A percentile compares a stretch with the other conserved stretches of the same genome.
These are phyloP conservation scores for Calosoma granatense DNA, from an alignment of 1,140 invertebrate species.

Conservation along the genomic window DNA sequence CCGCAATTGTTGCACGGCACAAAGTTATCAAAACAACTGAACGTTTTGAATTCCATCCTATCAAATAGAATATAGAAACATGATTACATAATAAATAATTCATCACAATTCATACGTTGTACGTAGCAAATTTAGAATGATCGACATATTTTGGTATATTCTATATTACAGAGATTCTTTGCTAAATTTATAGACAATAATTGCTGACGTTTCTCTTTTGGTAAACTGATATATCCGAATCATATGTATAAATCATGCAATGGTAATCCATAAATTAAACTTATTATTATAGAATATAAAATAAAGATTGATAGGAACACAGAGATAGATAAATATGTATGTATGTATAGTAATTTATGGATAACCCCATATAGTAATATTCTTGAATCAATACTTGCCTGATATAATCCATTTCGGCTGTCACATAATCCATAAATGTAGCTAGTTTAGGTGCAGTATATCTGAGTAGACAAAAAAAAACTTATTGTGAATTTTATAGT, in stretches of 20 bases:
- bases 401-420: not conserved
- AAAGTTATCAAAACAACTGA: conserved; percentile 82
- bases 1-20: conserved; percentile 62
- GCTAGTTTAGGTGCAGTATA: conserved; percentile 7
- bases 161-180: no score
- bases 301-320: not conserved
- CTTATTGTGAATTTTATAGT: not conserved
- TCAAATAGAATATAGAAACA: conserved; percentile 26
- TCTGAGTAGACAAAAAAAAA: conserved; percentile 4
- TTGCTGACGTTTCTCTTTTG: no score
- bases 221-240: no score
- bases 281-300: not conserved
- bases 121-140: no score
- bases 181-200: no score
- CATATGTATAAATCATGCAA: not conserved
- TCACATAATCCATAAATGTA: conserved; percentile 6
- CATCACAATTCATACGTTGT: no score
- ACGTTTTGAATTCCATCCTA: conserved; percentile 71
- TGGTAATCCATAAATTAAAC: conserved; percentile 9
- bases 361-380: conserved; percentile 1
- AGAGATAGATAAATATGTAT: not conserved
- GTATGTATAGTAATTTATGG: conserved; percentile 4
- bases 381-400: conserved; percentile 1
- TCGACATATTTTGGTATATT: no score
- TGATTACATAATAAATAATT: no score